Conservation (phyloP, 2,888 invertebrate genomes). For the Ptychoptera albimana region DNA sequence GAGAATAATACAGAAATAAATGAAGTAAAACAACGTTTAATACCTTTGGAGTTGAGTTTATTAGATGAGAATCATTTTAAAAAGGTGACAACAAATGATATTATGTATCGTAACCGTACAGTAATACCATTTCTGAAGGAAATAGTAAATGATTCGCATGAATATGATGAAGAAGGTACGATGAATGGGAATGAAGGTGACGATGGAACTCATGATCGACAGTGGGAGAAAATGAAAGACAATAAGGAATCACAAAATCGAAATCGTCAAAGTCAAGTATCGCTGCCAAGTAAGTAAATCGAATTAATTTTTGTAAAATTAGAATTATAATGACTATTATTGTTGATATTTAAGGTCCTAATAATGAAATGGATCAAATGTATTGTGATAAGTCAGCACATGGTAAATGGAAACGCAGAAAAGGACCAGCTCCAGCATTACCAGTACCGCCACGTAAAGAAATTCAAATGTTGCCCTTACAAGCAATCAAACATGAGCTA, state of each 20-base stretch:
- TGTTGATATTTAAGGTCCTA: slow-evolving; percentile 10
- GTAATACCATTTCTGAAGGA: background rate
- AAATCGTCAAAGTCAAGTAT: slow-evolving; percentile 31
- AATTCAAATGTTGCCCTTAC: slow-evolving; percentile 40
- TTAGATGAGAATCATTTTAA: slow-evolving; percentile 11
- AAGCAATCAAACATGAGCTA: slow-evolving; percentile 51
- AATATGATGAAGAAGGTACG: background rate
- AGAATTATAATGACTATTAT: slow-evolving; percentile 6
- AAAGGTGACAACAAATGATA: too few relatives aligned
- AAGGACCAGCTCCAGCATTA: slow-evolving; percentile 67
- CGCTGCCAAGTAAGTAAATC: slow-evolving; percentile 12
- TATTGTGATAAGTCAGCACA: slow-evolving; percentile 41
- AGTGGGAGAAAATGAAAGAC: slow-evolving; percentile 38
- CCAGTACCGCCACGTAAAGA: slow-evolving; percentile 54
- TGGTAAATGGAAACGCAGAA: slow-evolving; percentile 57
- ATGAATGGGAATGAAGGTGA: slow-evolving; percentile 12
- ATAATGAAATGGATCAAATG: slow-evolving; percentile 17
- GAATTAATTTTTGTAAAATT: slow-evolving; percentile 5
- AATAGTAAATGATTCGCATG: slow-evolving; percentile 1
- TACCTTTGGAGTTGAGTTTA: slow-evolving; percentile 18
- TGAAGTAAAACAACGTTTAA: slow-evolving; percentile 13
- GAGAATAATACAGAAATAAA: too few relatives aligned
- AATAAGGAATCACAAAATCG: slow-evolving; percentile 43
- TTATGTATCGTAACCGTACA: background rate
- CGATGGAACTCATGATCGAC: slow-evolving; percentile 18